Conservation (phyloP, 2,113 vertebrate species). For the Charina bottae region DNA sequence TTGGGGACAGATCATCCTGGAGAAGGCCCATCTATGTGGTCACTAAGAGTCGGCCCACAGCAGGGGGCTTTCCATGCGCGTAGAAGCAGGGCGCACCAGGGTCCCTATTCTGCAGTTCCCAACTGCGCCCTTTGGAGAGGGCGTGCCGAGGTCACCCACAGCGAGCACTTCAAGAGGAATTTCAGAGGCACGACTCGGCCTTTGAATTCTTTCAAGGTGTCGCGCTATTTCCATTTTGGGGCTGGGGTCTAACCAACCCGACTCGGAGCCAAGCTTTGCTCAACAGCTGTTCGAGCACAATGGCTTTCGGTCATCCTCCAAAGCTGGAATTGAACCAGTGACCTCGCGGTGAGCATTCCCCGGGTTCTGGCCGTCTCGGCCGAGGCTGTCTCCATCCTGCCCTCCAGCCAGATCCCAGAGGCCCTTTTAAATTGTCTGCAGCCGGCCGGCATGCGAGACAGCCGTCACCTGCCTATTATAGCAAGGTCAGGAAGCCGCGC, state of each 20-base stretch:
- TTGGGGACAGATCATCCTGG: too few relatives aligned
- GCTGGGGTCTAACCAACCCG: background rate
- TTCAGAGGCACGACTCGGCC: background rate
- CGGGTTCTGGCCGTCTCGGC: background rate
- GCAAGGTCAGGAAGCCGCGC: background rate
- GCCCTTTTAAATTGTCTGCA: background rate
- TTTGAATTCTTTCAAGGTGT: background rate
- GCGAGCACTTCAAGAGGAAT: background rate
- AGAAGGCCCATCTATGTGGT: too few relatives aligned
- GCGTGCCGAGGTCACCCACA: too few relatives aligned
- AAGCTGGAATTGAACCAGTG: constrained; percentile 15
- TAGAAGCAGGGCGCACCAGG: too few relatives aligned
- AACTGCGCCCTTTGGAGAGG: too few relatives aligned
- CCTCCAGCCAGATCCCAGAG: background rate
- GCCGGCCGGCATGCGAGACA: accelerated
- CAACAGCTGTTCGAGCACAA: constrained; percentile 25
- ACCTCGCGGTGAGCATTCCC: constrained; percentile 16
- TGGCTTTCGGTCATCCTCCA: background rate
- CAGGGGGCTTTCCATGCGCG: too few relatives aligned
- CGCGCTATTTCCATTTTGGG: background rate
- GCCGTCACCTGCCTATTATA: background rate
- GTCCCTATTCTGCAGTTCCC: too few relatives aligned
- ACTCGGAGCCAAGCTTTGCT: background rate
- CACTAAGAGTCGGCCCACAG: too few relatives aligned
- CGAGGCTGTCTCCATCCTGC: accelerated